These are phyloP conservation scores for Portunus trituberculatus DNA, from an alignment of 1,140 invertebrate genomes.

Conservation along the genomic window DNA sequence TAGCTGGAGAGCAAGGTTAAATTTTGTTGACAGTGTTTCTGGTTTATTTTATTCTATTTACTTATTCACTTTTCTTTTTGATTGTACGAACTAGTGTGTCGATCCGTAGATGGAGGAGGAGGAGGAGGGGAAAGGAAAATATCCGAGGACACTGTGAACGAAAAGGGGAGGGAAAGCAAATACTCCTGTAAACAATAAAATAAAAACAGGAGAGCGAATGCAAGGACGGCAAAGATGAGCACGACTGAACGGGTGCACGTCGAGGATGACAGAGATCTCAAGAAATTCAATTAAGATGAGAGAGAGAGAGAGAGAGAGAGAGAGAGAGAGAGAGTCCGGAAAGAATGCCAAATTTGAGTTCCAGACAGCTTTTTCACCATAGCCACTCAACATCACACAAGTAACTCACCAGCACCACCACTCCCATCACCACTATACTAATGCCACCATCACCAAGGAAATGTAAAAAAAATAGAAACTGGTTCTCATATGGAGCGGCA, in stretches of 20 bases:
- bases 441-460: neutral
- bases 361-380: neutral
- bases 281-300: neutral
- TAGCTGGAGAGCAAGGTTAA: neutral
- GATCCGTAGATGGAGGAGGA: too few relatives aligned
- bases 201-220: neutral
- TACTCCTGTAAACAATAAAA: neutral
- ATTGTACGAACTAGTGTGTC: too few relatives aligned
- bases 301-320: constrained; percentile 16
- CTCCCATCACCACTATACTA: neutral
- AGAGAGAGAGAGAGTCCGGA: neutral
- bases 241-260: neutral
- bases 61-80: too few relatives aligned
- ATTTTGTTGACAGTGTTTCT: too few relatives aligned
- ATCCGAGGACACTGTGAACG: neutral
- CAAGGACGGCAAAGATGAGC: neutral
- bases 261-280: neutral
- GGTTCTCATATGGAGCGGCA: too few relatives aligned
- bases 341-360: neutral
- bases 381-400: neutral
- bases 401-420: neutral
- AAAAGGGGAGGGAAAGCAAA: neutral
- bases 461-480: too few relatives aligned
- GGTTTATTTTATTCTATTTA: too few relatives aligned
- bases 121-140: neutral